phyloP scores from a whole-genome alignment of 2,797 vertebrate genomes.

The Acomys russatus region DNA sequence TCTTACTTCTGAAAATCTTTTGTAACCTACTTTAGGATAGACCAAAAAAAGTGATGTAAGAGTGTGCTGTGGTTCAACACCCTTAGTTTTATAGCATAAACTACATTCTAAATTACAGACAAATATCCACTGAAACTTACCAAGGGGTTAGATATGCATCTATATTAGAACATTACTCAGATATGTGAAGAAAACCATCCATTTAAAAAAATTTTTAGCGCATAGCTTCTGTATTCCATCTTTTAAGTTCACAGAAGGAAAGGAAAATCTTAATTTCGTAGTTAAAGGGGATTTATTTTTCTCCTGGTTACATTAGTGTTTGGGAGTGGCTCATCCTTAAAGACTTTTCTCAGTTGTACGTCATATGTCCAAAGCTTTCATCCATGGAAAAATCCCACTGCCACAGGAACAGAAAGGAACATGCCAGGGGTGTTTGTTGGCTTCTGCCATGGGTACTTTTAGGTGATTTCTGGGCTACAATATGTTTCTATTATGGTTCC shows the following conservation, averaged over 20 bases:
- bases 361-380: not conserved
- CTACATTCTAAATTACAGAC: slow-evolving; percentile 35
- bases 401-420: not conserved
- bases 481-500: not conserved
- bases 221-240: not conserved
- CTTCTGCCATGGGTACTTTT: not conserved
- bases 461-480: not conserved
- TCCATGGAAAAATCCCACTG: not conserved
- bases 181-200: slow-evolving; percentile 4
- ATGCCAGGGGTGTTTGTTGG: not conserved
- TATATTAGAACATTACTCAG: not conserved
- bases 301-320: not conserved
- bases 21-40: slow-evolving; percentile 64
- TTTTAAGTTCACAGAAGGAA: slow-evolving; percentile 18
- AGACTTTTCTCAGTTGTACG: not conserved
- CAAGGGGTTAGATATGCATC: not conserved
- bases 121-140: slow-evolving; percentile 55
- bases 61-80: not conserved
- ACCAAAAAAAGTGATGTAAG: slow-evolving; percentile 63
- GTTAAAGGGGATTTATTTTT: not conserved
- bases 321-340: not conserved
- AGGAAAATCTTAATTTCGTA: slow-evolving; percentile 27
- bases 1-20: slow-evolving; percentile 43
- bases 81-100: slow-evolving; percentile 1
- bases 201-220: not conserved